These are phyloP conservation scores for Salticus scenicus DNA, from an alignment of 2,888 invertebrate genomes.

Conservation along the genomic window DNA sequence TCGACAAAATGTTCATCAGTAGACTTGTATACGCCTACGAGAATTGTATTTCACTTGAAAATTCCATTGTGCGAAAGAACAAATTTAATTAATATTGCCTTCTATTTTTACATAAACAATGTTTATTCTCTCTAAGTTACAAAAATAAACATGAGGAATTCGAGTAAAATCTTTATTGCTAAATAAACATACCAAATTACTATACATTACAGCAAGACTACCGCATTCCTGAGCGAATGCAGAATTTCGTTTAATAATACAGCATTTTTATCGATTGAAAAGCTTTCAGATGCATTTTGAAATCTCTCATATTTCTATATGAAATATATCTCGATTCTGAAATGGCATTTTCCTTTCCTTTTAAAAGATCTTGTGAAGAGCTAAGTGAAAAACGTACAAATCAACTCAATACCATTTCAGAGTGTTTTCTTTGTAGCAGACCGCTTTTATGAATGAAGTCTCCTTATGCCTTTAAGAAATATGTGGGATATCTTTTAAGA, in stretches of 20 bases:
- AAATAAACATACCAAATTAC: no score
- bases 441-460: slow-evolving; percentile 6
- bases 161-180: no score
- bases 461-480: slow-evolving; percentile 4
- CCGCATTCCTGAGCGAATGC: neutral
- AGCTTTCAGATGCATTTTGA: slow-evolving; percentile 34
- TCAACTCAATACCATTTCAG: slow-evolving; percentile 37
- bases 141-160: no score
- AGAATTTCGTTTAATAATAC: slow-evolving; percentile 26
- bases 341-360: slow-evolving; percentile 39
- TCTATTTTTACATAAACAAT: no score
- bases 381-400: slow-evolving; percentile 34
- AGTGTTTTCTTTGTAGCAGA: slow-evolving; percentile 7
- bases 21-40: no score
- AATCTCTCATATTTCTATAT: slow-evolving; percentile 24
- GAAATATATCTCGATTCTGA: slow-evolving; percentile 26
- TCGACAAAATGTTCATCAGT: no score
- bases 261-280: slow-evolving; percentile 37
- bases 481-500: neutral
- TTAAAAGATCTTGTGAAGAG: slow-evolving; percentile 23
- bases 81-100: no score
- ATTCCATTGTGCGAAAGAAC: no score
- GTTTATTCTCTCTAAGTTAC: no score
- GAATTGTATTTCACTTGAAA: no score
- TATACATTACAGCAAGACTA: neutral